Percentiles rank a stretch among this genome's conserved stretches.
phyloP scores from a whole-genome alignment of 2,113 vertebrate species.

The Oriolus oriolus region DNA sequence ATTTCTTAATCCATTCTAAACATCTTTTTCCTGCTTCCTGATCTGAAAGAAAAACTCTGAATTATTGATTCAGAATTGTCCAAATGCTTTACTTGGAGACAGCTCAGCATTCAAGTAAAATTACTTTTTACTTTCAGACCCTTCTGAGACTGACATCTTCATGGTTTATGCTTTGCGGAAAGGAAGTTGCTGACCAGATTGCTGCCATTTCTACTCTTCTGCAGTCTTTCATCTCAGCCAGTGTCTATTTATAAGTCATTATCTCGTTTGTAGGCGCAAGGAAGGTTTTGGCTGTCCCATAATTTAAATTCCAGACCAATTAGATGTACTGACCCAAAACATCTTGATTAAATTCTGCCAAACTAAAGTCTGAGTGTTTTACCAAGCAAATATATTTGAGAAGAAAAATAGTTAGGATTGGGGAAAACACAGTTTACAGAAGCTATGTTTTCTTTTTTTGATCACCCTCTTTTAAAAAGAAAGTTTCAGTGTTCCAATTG shows the following conservation, averaged over 20 bases:
- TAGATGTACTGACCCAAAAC: background rate
- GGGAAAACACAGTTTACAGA: background rate
- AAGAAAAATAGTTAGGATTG: background rate
- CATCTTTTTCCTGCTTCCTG: background rate
- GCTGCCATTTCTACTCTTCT: background rate
- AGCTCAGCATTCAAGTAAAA: background rate
- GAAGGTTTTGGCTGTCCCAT: background rate
- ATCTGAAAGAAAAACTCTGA: background rate
- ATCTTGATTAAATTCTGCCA: background rate
- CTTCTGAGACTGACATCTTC: background rate
- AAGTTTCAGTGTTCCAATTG: background rate
- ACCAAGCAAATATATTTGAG: background rate
- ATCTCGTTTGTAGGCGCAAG: accelerated
- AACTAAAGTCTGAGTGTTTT: background rate
- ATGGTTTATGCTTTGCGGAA: background rate
- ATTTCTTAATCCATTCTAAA: background rate
- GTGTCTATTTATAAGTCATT: background rate
- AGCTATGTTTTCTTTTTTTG: background rate
- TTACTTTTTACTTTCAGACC: background rate
- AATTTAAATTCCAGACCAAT: background rate
- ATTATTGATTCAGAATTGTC: background rate
- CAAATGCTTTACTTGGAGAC: background rate
- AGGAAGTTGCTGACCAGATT: background rate
- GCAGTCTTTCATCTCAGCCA: background rate
- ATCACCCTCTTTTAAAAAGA: background rate